A percentile compares a stretch with the other conserved stretches of the same genome.
Evolutionary conservation across 2,113 vertebrate species (phyloP).

Genomic region (Trinectes maculatus): DNA sequence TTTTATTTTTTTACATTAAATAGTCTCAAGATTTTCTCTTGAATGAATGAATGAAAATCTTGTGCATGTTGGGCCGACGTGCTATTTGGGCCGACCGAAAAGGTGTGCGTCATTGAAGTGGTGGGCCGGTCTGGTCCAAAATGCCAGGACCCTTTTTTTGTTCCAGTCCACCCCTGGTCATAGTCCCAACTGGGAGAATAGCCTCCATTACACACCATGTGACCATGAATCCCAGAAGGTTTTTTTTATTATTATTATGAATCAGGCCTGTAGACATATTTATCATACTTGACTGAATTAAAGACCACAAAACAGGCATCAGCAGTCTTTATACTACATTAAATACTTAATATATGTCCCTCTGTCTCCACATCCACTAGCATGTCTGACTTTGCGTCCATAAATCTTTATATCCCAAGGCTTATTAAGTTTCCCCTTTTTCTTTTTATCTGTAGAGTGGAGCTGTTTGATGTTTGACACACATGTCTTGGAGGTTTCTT

Average conservation of each 20-base stretch:
- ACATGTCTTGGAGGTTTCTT: conserved; percentile 48
- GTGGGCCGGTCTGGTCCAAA: too few relatives aligned
- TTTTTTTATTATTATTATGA: neutral
- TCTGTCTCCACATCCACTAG: conserved; percentile 45
- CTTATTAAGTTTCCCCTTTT: conserved; percentile 59
- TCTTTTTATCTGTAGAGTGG: conserved; percentile 23
- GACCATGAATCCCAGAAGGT: conserved; percentile 37
- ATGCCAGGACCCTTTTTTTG: too few relatives aligned
- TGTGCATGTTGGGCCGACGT: too few relatives aligned
- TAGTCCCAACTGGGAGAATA: neutral
- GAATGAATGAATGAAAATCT: too few relatives aligned
- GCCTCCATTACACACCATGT: conserved; percentile 27
- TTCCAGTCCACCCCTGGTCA: too few relatives aligned
- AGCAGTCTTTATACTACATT: conserved; percentile 45
- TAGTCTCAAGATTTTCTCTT: too few relatives aligned
- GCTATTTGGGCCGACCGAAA: too few relatives aligned
- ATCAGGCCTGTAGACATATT: conserved; percentile 47
- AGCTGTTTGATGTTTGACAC: conserved; percentile 67
- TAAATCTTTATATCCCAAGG: conserved; percentile 64
- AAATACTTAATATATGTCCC: conserved; percentile 53
- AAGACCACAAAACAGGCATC: conserved; percentile 31
- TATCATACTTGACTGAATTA: conserved; percentile 46
- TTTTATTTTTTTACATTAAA: too few relatives aligned
- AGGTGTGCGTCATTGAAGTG: too few relatives aligned
- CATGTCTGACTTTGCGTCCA: conserved; percentile 44